These are phyloP conservation scores for Pocillopora grandis DNA, from an alignment of 92 coral and sea anemone species.

Conservation along the genomic window DNA sequence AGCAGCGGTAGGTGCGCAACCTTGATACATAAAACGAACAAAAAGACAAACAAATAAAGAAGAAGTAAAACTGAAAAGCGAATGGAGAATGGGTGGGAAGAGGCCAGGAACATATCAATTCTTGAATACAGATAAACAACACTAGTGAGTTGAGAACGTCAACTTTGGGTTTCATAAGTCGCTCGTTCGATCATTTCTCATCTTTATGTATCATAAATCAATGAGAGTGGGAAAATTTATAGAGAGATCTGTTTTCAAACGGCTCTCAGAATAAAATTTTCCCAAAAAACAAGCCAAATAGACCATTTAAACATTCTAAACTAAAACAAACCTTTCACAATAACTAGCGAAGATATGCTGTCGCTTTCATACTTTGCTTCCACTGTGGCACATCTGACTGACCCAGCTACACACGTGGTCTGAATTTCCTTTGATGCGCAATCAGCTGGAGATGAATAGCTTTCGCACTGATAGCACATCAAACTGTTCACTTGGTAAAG, in stretches of 20 bases:
- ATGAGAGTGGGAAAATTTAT: too few relatives aligned
- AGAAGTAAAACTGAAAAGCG: too few relatives aligned
- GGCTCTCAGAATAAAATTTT: too few relatives aligned
- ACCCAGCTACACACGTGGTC: not conserved
- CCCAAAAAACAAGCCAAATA: too few relatives aligned
- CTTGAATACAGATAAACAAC: too few relatives aligned
- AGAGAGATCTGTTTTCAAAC: too few relatives aligned
- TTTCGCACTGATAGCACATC: slow-evolving; percentile 12
- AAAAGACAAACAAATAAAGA: not conserved
- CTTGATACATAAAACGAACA: not conserved
- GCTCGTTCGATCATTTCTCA: too few relatives aligned
- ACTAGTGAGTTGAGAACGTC: too few relatives aligned
- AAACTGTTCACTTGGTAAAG: slow-evolving; percentile 3
- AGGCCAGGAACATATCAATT: not conserved
- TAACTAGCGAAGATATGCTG: not conserved
- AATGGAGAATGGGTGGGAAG: not conserved
- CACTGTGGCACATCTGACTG: not conserved
- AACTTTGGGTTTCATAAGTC: too few relatives aligned
- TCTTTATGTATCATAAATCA: too few relatives aligned
- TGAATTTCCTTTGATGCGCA: not conserved
- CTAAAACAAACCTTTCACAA: too few relatives aligned
- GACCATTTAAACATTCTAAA: too few relatives aligned
- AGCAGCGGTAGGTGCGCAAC: not conserved
- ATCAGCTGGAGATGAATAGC: not conserved
- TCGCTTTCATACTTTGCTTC: not conserved